Evolutionary conservation across 2,888 invertebrate species (phyloP), one percentile per base, ranked within the genome.

Genomic region (Lepidocyrtoides sp.): DNA sequence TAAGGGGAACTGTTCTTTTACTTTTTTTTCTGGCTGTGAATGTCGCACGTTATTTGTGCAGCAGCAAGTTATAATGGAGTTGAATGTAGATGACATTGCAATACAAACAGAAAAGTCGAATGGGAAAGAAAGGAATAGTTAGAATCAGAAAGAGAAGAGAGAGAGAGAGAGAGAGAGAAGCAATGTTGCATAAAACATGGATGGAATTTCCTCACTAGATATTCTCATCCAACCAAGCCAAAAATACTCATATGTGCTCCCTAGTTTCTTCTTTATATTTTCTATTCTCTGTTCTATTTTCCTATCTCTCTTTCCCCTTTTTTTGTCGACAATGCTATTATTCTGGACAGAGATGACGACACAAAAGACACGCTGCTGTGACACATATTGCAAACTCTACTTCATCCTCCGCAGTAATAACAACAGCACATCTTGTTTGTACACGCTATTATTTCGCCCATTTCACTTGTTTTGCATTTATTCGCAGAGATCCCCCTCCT

Each of bases 381-480:
- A 85, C 77, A 66, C 90, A 85, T 79, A 90, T 85, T 90, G 79
- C 79, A 60, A 89, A 60, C 69, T 75, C 79, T 79, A 57, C 79
- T 79, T 85, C 85, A 85, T 85, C 75, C 79, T 57, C 79, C 48
- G 36, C 79, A 79, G 79, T 48, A 79, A 79, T 79, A 79, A 79
- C 79, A 82, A 63, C 82, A 63, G 23, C 44, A 48, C 23, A 75
- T 85, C 86, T 77, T 77, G 86, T 87, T 77, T 87, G 77, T 87
- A 79, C 77, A 87, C 26, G 44, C 60, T 77, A 87, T 87, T 79
- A 87, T 75, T 77, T 72, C 75, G 60, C 63, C 82, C 41, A 63
- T 82, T 82, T 82, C 57, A 54, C 79, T 79, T 79, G 79, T 79
- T 79, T 79, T 79, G 79, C 79, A 79, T 79, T 79, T 79, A 79